Base-by-base conservation (phyloP, 2,113 vertebrate species). In the Motacilla tschutschensis region DNA sequence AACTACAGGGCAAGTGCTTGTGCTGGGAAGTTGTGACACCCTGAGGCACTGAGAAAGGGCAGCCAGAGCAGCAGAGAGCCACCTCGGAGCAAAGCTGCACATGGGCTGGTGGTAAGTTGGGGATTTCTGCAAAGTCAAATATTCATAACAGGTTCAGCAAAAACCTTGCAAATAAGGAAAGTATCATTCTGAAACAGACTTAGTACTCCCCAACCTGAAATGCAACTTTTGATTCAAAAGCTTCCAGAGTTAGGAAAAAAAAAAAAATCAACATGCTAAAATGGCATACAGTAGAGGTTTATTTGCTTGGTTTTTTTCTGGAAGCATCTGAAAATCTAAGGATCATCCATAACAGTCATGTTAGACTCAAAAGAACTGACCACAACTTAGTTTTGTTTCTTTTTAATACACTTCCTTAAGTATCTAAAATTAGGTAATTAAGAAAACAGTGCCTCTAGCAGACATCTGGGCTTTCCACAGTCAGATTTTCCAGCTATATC, bases 401-500 rank as follows among this genome's bases (percentile, higher is more conserved):
- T 80, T 72, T 72, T 12, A 62, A 70, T 18, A 35, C 11, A 51
- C 15, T 65, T 74, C 63, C 43, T 64, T 69, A 83, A 80, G 38
- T 28, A 19, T 7, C 46, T 5, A 26, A 76, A 88, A 86, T 69
- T 72, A 79, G 33, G 38, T 28, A 76, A 65, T 76, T 69, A 69
- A 83, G 26, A 12, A 79, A 81, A 84, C 9, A 79, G 66, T 65
- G 47, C 20, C 57, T 59, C 57, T 47, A 74, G 40, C 51, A 82
- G 54, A 72, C 48, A 63, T 41, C 67, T 64, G 46, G 53, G 14
- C 8, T 64, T 79, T 53, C 54, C 65, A 36, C 26, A 48, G 46
- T 88, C 69, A 90, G 66, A 70, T 57, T 83, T 93, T 82, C 53
- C 88, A 82, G 24, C 62, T 77, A 66, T 48, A 86, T 66, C 47